Evolutionary conservation across 2,797 vertebrate genomes (phyloP).

Genomic region (Heteromormyrus szaboi): DNA sequence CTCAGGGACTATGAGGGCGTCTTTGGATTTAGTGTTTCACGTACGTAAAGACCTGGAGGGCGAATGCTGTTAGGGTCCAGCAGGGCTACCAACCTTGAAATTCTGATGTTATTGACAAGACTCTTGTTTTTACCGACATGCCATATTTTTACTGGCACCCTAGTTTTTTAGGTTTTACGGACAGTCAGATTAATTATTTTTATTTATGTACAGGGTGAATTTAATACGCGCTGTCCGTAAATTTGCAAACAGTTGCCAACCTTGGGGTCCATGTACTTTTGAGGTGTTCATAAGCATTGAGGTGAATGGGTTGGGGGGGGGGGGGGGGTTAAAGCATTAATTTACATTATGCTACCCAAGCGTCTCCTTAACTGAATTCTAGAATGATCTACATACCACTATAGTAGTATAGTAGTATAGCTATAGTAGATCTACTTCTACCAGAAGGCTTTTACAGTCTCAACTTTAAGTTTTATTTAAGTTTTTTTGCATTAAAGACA

Average conservation of each 20-base stretch:
- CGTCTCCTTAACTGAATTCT: not conserved
- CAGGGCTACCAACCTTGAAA: not conserved
- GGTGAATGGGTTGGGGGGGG: no score
- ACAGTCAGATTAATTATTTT: not conserved
- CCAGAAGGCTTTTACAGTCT: not conserved
- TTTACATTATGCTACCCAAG: not conserved
- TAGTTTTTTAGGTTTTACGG: not conserved
- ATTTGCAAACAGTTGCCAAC: not conserved
- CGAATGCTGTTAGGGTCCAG: not conserved
- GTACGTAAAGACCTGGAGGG: constrained; percentile 60
- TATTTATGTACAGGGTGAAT: not conserved
- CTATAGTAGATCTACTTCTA: not conserved
- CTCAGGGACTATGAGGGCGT: constrained; percentile 74
- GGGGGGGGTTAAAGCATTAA: not conserved
- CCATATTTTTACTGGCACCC: not conserved
- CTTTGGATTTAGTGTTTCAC: constrained; percentile 95
- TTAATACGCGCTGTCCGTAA: not conserved
- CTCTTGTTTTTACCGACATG: not conserved
- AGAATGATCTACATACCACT: not conserved
- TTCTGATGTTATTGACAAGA: not conserved
- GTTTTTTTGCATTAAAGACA: not conserved
- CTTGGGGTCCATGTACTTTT: not conserved
- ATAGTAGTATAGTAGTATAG: no score
- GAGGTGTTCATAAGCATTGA: not conserved
- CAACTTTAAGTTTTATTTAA: not conserved